phyloP scores from a whole-genome alignment of 2,888 invertebrate genomes.

The Geotrupes spiniger region DNA sequence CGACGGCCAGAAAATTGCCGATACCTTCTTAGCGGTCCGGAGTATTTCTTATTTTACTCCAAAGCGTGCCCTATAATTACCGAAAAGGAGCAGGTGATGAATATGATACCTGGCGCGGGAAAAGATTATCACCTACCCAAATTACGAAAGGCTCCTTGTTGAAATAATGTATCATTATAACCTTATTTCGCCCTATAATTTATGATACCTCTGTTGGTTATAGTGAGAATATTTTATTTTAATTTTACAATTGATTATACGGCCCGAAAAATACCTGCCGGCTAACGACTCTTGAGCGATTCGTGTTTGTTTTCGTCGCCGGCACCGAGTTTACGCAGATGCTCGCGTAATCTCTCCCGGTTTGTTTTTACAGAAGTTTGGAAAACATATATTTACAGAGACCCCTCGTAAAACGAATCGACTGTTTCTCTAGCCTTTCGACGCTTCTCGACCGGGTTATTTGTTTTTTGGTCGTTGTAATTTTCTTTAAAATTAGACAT shows the following conservation, averaged over 20 bases:
- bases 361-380: constrained; percentile 11
- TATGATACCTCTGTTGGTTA: constrained; percentile 23
- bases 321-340: constrained; percentile 1
- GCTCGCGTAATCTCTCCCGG: neutral
- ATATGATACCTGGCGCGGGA: constrained; percentile 28
- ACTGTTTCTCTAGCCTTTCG: too few relatives aligned
- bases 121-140: constrained; percentile 27
- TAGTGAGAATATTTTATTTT: constrained; percentile 24
- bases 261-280: constrained; percentile 5
- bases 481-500: too few relatives aligned
- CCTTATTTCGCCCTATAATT: constrained; percentile 20
- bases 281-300: constrained; percentile 11
- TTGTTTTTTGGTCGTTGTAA: too few relatives aligned
- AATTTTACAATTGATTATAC: constrained; percentile 23
- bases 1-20: constrained; percentile 12
- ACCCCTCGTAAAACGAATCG: too few relatives aligned
- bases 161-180: constrained; percentile 18
- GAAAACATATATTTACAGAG: constrained; percentile 7
- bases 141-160: constrained; percentile 17
- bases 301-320: constrained; percentile 11
- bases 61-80: constrained; percentile 27
- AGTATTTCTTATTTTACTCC: constrained; percentile 24
- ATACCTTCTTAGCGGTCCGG: constrained; percentile 9
- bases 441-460: too few relatives aligned
- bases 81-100: constrained; percentile 28